These are phyloP conservation scores for Phalloptychus januarius DNA, from an alignment of 2,797 vertebrate genomes.

Conservation along the genomic window DNA sequence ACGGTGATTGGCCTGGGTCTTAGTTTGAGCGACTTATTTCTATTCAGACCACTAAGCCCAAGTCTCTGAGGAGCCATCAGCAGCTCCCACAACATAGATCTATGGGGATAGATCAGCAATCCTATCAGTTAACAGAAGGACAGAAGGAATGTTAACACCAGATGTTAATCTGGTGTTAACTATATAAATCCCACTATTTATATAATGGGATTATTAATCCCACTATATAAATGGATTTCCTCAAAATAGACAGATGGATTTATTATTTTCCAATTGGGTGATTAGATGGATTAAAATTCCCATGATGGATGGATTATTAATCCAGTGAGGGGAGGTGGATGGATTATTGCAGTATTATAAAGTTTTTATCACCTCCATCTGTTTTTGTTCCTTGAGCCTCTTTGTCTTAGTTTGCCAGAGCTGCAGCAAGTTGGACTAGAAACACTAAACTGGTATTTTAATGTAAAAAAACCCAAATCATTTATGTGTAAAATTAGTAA, in stretches of 20 bases:
- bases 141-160: neutral
- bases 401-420: neutral
- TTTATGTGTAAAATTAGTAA: neutral
- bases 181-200: too few relatives aligned
- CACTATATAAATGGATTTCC: neutral
- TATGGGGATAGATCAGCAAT: neutral
- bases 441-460: neutral
- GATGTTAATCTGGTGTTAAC: too few relatives aligned
- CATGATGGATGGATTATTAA: too few relatives aligned
- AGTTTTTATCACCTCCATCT: too few relatives aligned
- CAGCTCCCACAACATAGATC: neutral
- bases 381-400: neutral
- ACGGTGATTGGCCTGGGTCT: constrained; percentile 53
- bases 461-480: neutral
- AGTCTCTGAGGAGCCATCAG: neutral
- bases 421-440: neutral
- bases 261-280: neutral
- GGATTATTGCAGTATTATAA: too few relatives aligned
- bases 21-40: constrained; percentile 54
- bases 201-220: too few relatives aligned
- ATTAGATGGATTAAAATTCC: neutral
- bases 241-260: neutral
- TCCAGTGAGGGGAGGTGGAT: too few relatives aligned
- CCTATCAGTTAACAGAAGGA: neutral
- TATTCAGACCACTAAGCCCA: neutral